Evolutionary conservation across 2,888 invertebrate genomes (phyloP).

Genomic region (Thalpophila matura): DNA sequence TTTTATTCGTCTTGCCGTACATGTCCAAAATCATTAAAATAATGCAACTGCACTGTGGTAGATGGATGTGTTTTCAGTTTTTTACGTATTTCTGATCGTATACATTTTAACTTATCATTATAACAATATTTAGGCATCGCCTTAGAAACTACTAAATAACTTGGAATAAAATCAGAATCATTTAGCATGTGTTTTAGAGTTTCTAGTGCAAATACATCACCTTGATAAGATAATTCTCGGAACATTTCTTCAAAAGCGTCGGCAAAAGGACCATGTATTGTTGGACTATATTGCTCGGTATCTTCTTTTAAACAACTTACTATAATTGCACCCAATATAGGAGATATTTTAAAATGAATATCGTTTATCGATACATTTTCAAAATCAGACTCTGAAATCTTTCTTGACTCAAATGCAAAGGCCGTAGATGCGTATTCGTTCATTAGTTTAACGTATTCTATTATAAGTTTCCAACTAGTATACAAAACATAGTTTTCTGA

Average conservation of each 20-base stretch:
- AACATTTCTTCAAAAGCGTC: slow-evolving; percentile 31
- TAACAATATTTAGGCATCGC: slow-evolving; percentile 5
- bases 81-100: slow-evolving; percentile 45
- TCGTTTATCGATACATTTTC: neutral
- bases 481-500: slow-evolving; percentile 61
- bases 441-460: slow-evolving; percentile 57
- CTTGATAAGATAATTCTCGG: neutral
- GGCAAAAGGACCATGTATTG: slow-evolving; percentile 47
- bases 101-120: slow-evolving; percentile 19
- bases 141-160: slow-evolving; percentile 42
- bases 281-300: slow-evolving; percentile 42
- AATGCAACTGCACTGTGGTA: slow-evolving; percentile 59
- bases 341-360: slow-evolving; percentile 51
- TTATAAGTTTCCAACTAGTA: slow-evolving; percentile 65
- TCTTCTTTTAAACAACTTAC: slow-evolving; percentile 59
- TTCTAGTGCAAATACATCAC: slow-evolving; percentile 16
- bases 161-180: slow-evolving; percentile 38
- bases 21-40: slow-evolving; percentile 32
- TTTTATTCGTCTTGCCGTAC: neutral
- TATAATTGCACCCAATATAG: slow-evolving; percentile 49
- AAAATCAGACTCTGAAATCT: neutral
- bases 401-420: slow-evolving; percentile 10
- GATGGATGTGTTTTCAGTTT: slow-evolving; percentile 56
- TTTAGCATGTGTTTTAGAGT: slow-evolving; percentile 42
- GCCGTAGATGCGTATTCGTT: no score